Evolutionary conservation across 2,113 vertebrate genomes (phyloP).

Genomic region (Carettochelys insculpta): DNA sequence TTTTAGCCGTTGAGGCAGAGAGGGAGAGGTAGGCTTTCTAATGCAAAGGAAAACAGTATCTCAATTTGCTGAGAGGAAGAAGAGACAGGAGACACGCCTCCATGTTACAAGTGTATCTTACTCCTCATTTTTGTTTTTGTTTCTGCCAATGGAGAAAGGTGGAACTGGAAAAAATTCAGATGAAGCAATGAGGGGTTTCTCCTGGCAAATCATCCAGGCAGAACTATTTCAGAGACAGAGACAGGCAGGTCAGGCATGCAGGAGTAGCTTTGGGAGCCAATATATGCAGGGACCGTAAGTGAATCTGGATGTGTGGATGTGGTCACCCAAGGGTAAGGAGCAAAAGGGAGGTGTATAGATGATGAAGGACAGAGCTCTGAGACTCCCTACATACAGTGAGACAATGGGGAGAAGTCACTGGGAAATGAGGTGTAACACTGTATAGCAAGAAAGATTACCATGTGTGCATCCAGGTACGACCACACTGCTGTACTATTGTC

Average conservation of each 20-base stretch:
- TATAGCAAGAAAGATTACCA: background rate
- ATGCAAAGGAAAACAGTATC: too few species aligned
- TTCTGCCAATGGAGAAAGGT: conserved; percentile 16
- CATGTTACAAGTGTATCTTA: background rate
- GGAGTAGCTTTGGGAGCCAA: background rate
- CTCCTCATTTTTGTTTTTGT: conserved; percentile 32
- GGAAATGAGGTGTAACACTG: background rate
- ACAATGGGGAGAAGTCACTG: background rate
- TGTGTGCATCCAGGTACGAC: background rate
- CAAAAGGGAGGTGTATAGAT: background rate
- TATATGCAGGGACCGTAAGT: background rate
- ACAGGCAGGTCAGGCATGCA: conserved; percentile 3
- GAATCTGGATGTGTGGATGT: background rate
- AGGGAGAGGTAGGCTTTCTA: conserved; percentile 11
- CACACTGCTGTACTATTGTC: too few species aligned
- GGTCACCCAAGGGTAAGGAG: conserved; percentile 7
- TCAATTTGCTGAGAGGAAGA: background rate
- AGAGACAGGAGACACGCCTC: conserved; percentile 22
- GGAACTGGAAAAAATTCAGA: conserved; percentile 11
- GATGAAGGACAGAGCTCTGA: background rate
- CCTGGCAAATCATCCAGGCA: background rate
- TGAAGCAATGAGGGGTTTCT: conserved; percentile 37
- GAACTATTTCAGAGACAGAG: background rate
- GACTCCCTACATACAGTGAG: background rate
- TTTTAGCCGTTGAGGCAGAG: background rate